Base-by-base conservation (phyloP, 2,888 invertebrate species). In the Idaea straminata region DNA sequence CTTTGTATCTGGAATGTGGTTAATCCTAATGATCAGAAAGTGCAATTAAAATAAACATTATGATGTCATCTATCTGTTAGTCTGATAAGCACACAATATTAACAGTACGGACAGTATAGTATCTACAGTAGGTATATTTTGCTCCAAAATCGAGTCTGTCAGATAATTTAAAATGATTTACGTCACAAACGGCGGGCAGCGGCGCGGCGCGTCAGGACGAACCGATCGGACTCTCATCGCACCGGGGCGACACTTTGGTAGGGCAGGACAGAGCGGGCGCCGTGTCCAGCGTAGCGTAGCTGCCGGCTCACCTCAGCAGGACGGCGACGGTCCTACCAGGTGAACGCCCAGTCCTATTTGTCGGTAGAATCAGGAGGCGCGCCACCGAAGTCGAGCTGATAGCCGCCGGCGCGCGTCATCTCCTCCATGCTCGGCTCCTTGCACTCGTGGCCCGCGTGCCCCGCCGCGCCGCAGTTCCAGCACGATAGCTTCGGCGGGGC, bases 401-500 rank as follows among this genome's bases (percentile, higher is more conserved):
- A 96, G 69, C 94, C 94, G 72, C 95, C 95, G 72, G 95, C 95
- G 76, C 96, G 94, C 59, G 97, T 97, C 90, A 98, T 96, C 88
- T 98, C 97, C 86, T 99, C 98, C 95, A 98, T 97, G 66, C 97
- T 97, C 72, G 96, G 96, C 84, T 97, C 97, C 82, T 96, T 96
- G 86, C 98, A 99, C 76, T 98, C 98, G 77, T 95, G 94, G 35
- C 98, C 98, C 63, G 94, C 94, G 87, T 99, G 98, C 63, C 95
- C 96, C 65, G 95, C 94, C 64, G 96, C 96, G 69, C 98, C 98
- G 91, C 99, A 99, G 87, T 98, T 99, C 93, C 96, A 98, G 89
- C 98, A 99, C 60, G 97, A 96, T 64, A 95, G 90, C 84, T 96
- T 95, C 61, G 94, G 94, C 63, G 94, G 94, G 73, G 94, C 94